Percentiles rank a stretch among this genome's conserved stretches.
These are phyloP conservation scores for Mustelus asterias DNA, from an alignment of 2,113 vertebrate species.

Conservation along the genomic window DNA sequence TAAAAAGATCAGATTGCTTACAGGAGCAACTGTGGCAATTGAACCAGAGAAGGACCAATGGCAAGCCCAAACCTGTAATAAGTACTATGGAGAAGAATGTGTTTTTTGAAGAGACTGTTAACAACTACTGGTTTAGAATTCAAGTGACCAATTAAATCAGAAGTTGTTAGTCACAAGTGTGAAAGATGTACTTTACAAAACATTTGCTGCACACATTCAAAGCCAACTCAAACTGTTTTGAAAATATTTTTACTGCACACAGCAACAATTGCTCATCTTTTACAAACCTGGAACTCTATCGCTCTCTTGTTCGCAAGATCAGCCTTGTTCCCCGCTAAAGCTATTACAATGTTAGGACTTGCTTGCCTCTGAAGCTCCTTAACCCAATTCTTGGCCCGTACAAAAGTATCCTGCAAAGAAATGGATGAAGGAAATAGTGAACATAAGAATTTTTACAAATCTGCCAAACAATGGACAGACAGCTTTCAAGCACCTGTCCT, in stretches of 20 bases:
- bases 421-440: conserved; percentile 29
- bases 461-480: background rate
- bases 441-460: background rate
- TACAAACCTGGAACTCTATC: conserved; percentile 92
- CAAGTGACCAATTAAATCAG: background rate
- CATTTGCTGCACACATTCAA: background rate
- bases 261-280: background rate
- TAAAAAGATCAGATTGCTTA: background rate
- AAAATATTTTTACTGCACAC: background rate
- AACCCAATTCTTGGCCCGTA: conserved; percentile 98
- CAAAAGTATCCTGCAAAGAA: conserved; percentile 87
- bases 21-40: background rate
- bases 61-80: background rate
- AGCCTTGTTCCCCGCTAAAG: conserved; percentile 96
- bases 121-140: background rate
- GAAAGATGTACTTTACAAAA: background rate
- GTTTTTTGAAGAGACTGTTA: background rate
- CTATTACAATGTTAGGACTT: conserved; percentile 98
- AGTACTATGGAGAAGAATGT: background rate
- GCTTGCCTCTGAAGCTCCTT: conserved; percentile 99
- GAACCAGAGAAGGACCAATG: background rate
- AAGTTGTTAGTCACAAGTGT: background rate
- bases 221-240: background rate
- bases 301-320: conserved; percentile 94
- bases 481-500: background rate